Base-by-base conservation (phyloP, 1,140 invertebrate species). In the Nasonia longicornis region DNA sequence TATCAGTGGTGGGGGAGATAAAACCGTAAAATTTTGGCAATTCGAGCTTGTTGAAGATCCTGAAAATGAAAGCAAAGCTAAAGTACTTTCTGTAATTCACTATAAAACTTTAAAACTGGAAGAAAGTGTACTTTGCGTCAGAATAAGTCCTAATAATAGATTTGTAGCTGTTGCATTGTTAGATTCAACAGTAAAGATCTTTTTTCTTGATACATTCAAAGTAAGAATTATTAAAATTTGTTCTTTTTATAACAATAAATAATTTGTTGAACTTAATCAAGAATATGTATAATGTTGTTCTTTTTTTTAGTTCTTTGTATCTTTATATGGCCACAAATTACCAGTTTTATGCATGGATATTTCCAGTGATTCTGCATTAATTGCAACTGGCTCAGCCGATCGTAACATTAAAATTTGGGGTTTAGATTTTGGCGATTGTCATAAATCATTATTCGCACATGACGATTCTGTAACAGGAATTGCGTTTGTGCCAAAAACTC, bases 321-420 rank as follows among this genome's bases (percentile, higher is more conserved):
- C 97, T 0, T 92, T 99, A 0, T 99, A 99, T 88, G 98, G 98
- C 0, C 98, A 99, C 89, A 98, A 98, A 88, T 90, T 99, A 66
- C 98, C 99, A 2, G 97, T 99, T 0, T 91, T 97, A 0, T 96
- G 96, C 86, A 93, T 99, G 92, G 98, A 99, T 88, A 98, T 99
- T 84, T 97, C 96, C 1, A 95, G 95, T 84, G 98, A 99, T 90
- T 97, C 95, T 1, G 93, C 93, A 2, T 86, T 99, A 2, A 95
- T 99, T 81, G 96, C 94, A 2, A 99, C 98, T 0, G 98, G 98
- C 31, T 98, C 98, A 22, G 95, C 95, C 0, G 99, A 99, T 91
- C 93, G 98, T 29, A 98, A 97, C 90, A 93, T 99, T 6, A 98
- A 99, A 92, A 96, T 99, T 83, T 99, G 98, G 98, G 98, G 98